Percentiles rank a stretch among this genome's conserved stretches.
Conservation (phyloP, 2,797 vertebrate genomes). For the Iguana delicatissima region DNA sequence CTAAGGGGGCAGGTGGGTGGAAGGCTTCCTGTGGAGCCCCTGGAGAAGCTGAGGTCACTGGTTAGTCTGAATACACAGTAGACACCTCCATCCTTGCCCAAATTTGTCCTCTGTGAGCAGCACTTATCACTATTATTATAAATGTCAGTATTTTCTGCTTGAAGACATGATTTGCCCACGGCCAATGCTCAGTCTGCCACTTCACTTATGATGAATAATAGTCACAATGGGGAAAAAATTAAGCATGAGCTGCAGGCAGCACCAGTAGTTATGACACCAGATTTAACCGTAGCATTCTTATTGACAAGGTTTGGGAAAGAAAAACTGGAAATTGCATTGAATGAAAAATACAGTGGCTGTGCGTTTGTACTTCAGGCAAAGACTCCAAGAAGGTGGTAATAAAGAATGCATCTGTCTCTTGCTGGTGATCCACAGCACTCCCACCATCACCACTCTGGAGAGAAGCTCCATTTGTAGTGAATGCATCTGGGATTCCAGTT, state of each 20-base stretch:
- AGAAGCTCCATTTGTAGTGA: not conserved
- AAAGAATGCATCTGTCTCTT: not conserved
- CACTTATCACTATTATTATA: not conserved
- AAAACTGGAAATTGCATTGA: not conserved
- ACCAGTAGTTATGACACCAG: not conserved
- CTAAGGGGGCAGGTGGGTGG: not conserved
- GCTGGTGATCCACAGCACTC: not conserved
- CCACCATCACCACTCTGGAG: too few relatives aligned
- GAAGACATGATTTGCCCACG: not conserved
- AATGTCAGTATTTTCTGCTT: not conserved
- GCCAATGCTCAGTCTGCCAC: not conserved
- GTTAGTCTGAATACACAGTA: not conserved
- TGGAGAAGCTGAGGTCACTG: not conserved
- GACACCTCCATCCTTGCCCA: not conserved
- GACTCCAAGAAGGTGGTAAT: too few relatives aligned
- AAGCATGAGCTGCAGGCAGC: not conserved
- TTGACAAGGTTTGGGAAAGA: not conserved
- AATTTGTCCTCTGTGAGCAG: not conserved
- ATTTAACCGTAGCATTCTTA: not conserved
- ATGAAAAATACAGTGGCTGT: not conserved
- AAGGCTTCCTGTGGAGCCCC: not conserved
- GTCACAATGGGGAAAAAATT: not conserved
- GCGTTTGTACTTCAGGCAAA: not conserved
- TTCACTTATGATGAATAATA: conserved; percentile 1
- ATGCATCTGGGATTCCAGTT: not conserved